Evolutionary conservation across 2,888 invertebrate species (phyloP), one percentile per base, ranked within the genome.

Genomic region (Petrolisthes cinctipes): DNA sequence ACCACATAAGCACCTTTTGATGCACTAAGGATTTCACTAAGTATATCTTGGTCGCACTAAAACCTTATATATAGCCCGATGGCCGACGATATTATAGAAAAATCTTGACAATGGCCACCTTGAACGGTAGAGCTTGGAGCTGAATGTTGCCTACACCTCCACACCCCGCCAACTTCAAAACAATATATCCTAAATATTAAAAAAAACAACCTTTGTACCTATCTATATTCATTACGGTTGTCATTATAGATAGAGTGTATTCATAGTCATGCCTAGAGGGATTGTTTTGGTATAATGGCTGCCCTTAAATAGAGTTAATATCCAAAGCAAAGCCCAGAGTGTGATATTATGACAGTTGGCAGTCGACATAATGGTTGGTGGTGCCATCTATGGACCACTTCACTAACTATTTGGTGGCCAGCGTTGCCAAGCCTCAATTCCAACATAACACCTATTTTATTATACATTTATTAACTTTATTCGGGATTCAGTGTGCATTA

Each of bases 1-100:
- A 85, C 85, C 85, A 85, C 85, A 85, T 85, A 85, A 85, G 85
- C 85, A 85, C 85, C 85, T 81, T 68, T 81, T 80, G 85, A 85
- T 81, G 85, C 85, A 85, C 85, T 85, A 85, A 57, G 54, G 51
- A 73, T 51, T 85, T 81, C 85, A 81, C 85, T 85, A 85, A 85
- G 85, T 71, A 85, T 81, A 85, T 80, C 57, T 81, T 73, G 73
- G 37, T 56, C 56, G 57, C 73, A 73, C 81, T 71, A 81, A 54
- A 73, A 85, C 56, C 81, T 81, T 81, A 37, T 71, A 73, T 81
- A 80, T 9, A 37, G 85, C 81, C 85, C 73, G 85, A 85, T 85
- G 81, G 80, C 81, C 85, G 23, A 66, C 73, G 85, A 85, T 81
- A 37, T 81, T 51, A 85, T 57, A 80, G 85, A 54, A 85, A 81